Conservation (phyloP, 2,797 vertebrate genomes). For the Limnodromus scolopaceus region DNA sequence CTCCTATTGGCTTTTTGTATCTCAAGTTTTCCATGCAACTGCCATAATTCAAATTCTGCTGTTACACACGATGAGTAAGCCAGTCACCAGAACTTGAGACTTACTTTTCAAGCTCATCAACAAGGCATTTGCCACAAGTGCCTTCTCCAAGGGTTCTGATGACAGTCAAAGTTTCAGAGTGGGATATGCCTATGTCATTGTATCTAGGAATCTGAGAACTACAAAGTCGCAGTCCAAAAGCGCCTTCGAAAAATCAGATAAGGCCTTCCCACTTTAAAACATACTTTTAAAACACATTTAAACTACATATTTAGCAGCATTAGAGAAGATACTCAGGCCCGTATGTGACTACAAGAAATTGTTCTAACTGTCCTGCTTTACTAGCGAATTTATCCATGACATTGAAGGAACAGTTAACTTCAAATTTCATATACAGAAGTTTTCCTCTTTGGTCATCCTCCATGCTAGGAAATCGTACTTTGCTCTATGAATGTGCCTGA, state of each 20-base stretch:
- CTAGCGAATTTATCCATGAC: background rate
- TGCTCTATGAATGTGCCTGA: background rate
- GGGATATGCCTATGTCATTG: background rate
- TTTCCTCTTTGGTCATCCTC: background rate
- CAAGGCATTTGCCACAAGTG: background rate
- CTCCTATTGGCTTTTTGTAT: slow-evolving; percentile 1
- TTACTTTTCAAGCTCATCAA: background rate
- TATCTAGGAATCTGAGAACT: background rate
- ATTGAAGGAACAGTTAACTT: background rate
- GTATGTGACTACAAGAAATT: background rate
- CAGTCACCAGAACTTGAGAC: background rate
- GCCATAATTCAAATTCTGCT: background rate
- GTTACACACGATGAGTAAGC: background rate
- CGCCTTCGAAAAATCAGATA: background rate
- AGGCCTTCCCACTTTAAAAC: background rate
- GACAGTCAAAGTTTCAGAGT: background rate
- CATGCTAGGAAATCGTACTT: background rate
- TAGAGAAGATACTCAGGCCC: background rate
- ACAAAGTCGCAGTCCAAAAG: background rate
- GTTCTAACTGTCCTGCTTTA: background rate
- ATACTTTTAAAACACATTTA: background rate
- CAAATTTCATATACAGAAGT: background rate
- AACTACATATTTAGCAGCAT: background rate
- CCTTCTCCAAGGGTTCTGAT: background rate
- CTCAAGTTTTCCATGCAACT: slow-evolving; percentile 57